Percentiles rank a stretch among this genome's conserved stretches.
These are phyloP conservation scores for Arbacia lixula DNA, from an alignment of 53 echinoderm and acorn worm genomes.

Conservation along the genomic window DNA sequence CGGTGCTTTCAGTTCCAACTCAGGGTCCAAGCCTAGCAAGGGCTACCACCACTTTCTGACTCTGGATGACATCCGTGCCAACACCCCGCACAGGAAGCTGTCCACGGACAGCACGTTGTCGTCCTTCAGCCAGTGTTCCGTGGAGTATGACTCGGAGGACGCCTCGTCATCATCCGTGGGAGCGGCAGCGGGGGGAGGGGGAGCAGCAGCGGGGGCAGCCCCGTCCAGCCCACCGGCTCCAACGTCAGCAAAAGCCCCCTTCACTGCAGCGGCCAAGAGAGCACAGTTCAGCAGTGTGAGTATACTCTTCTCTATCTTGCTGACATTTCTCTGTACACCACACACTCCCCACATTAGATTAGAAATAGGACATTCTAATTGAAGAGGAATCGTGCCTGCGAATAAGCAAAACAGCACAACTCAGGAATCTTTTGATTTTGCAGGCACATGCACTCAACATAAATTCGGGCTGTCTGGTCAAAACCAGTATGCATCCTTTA, in stretches of 20 bases:
- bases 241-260: constrained; percentile 11
- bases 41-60: constrained; percentile 46
- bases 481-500: too few species aligned
- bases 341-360: neutral
- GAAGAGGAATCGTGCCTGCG: too few species aligned
- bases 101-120: constrained; percentile 85
- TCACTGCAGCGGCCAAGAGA: constrained; percentile 44
- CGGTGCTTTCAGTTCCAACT: constrained; percentile 48
- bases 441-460: too few species aligned
- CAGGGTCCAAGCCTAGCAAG: constrained; percentile 11
- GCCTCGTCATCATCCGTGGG: neutral
- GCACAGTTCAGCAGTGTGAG: constrained; percentile 53
- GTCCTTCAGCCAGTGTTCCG: constrained; percentile 76
- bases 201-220: too few species aligned
- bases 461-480: too few species aligned
- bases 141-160: constrained; percentile 73
- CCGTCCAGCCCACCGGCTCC: neutral
- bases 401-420: too few species aligned
- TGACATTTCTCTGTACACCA: neutral
- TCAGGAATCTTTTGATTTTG: too few species aligned
- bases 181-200: neutral
- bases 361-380: too few species aligned
- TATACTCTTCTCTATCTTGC: neutral
- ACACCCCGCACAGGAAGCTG: constrained; percentile 62
- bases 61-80: constrained; percentile 56